Evolutionary conservation across 2,888 invertebrate species (phyloP).

Genomic region (Plebejus anna): DNA sequence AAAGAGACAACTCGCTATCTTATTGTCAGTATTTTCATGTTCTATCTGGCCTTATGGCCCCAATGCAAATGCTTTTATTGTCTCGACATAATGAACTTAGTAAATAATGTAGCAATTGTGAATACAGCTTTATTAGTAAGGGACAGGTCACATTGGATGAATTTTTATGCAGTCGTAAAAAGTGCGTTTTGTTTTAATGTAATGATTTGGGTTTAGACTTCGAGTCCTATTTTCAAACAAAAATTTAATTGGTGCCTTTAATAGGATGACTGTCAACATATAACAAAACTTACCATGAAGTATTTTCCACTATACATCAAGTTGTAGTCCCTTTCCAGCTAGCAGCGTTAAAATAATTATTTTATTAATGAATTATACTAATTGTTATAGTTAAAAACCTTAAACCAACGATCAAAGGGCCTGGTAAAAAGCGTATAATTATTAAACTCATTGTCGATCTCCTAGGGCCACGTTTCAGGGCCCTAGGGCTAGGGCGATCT

Average conservation of each 20-base stretch:
- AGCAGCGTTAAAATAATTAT: conserved; percentile 59
- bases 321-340: conserved; percentile 75
- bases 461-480: neutral
- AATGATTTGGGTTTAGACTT: neutral
- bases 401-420: neutral
- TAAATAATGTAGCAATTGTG: conserved; percentile 1
- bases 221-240: neutral
- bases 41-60: conserved; percentile 49
- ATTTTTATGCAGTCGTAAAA: neutral
- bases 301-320: conserved; percentile 74
- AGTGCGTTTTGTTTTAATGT: neutral
- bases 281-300: conserved; percentile 41
- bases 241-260: no score
- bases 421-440: neutral
- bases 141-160: neutral
- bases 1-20: conserved; percentile 46
- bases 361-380: conserved; percentile 35
- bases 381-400: neutral
- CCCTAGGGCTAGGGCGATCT: neutral
- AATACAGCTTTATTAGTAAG: neutral
- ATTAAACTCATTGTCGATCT: neutral
- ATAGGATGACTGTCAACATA: no score
- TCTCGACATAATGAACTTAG: conserved; percentile 8
- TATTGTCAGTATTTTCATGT: conserved; percentile 50
- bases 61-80: conserved; percentile 51